These are phyloP conservation scores for Cotesia chilonis DNA, from an alignment of 1,140 invertebrate genomes.

Conservation along the genomic window DNA sequence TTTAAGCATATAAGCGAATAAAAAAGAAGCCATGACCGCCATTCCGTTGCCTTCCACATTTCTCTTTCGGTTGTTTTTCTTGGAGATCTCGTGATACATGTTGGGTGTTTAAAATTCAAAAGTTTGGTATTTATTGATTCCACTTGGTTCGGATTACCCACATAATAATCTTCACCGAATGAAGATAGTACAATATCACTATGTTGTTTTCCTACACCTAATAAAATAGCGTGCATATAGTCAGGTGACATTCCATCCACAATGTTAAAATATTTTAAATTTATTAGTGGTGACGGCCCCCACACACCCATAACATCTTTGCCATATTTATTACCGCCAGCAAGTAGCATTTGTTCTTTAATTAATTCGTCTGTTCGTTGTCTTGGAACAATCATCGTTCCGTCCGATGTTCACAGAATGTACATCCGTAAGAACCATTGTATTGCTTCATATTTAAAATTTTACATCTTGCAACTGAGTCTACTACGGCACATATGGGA, in stretches of 20 bases:
- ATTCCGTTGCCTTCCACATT: constrained; percentile 34
- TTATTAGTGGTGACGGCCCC: constrained; percentile 39
- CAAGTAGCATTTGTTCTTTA: constrained; percentile 31
- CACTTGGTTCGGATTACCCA: constrained; percentile 32
- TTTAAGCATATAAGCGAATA: constrained; percentile 30
- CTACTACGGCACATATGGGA: constrained; percentile 31
- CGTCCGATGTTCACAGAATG: constrained; percentile 29
- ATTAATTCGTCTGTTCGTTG: constrained; percentile 31
- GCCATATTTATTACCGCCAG: not conserved
- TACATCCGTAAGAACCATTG: constrained; percentile 29
- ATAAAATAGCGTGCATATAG: constrained; percentile 38
- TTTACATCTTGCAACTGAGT: constrained; percentile 38
- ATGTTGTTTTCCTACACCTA: constrained; percentile 33
- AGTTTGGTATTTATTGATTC: constrained; percentile 30
- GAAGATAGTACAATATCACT: constrained; percentile 24
- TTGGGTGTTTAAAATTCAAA: constrained; percentile 16
- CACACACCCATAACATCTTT: constrained; percentile 35
- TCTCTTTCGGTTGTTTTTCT: constrained; percentile 18
- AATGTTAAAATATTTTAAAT: constrained; percentile 37
- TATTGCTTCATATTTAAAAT: constrained; percentile 23
- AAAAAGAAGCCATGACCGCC: constrained; percentile 29
- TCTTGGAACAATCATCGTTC: not conserved
- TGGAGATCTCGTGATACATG: constrained; percentile 26
- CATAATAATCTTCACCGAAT: constrained; percentile 27
- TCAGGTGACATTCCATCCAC: constrained; percentile 40